phyloP scores from a whole-genome alignment of 2,888 invertebrate species.

The Luffia ferchaultella region DNA sequence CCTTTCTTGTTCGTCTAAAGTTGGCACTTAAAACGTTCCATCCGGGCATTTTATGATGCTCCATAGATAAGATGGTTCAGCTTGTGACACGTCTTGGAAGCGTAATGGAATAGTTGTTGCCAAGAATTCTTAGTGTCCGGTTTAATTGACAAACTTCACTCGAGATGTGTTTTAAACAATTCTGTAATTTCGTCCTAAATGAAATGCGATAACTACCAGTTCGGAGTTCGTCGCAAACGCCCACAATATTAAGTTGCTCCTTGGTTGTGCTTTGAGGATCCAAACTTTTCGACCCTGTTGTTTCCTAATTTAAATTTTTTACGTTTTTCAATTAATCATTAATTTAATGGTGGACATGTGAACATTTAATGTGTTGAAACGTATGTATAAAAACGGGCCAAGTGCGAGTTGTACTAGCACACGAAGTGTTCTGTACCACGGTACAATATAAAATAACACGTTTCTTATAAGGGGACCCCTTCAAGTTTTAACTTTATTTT shows the following conservation, averaged over 20 bases:
- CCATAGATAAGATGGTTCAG: background rate
- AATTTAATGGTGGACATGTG: background rate
- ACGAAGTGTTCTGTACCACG: no score
- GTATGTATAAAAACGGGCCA: no score
- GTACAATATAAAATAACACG: no score
- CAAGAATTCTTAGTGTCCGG: background rate
- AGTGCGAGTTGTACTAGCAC: no score
- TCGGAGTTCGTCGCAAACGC: no score
- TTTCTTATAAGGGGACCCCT: no score
- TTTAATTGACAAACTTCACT: background rate
- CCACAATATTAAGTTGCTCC: no score
- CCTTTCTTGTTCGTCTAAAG: background rate
- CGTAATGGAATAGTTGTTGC: background rate
- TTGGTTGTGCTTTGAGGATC: no score
- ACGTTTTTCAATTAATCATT: background rate
- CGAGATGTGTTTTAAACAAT: background rate
- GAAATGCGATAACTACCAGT: background rate
- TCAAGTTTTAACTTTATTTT: no score
- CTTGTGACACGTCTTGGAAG: background rate
- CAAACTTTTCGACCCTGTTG: background rate
- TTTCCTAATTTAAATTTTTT: background rate
- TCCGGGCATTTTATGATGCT: background rate
- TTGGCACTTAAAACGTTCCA: background rate
- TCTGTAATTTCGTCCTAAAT: background rate
- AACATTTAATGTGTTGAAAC: no score